A percentile compares a stretch with the other conserved stretches of the same genome.
These are phyloP conservation scores for Boloria selene DNA, from an alignment of 2,888 invertebrate genomes.

Conservation along the genomic window DNA sequence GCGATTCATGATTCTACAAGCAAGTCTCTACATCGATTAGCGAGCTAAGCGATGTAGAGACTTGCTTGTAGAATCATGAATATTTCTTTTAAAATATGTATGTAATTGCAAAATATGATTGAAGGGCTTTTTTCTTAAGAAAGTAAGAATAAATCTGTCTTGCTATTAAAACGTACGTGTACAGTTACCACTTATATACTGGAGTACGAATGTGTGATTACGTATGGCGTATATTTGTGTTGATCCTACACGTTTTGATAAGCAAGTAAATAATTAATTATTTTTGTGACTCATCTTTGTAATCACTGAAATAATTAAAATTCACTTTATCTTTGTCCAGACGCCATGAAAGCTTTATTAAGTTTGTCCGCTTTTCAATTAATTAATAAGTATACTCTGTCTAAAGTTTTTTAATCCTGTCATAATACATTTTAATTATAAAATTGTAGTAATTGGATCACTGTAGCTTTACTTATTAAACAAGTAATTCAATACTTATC, in stretches of 20 bases:
- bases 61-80: no score
- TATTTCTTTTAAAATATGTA: no score
- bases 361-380: slow-evolving; percentile 7
- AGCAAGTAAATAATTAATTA: slow-evolving; percentile 19
- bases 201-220: not conserved
- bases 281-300: slow-evolving; percentile 16
- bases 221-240: not conserved
- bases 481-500: no score
- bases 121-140: no score
- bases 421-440: not conserved
- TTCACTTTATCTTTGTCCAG: slow-evolving; percentile 17
- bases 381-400: not conserved
- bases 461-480: no score
- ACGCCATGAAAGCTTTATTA: slow-evolving; percentile 13
- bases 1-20: no score
- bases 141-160: no score
- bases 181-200: no score
- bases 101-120: no score
- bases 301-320: slow-evolving; percentile 23
- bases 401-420: not conserved
- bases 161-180: no score
- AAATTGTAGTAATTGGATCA: not conserved
- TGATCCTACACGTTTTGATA: not conserved
- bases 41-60: no score
- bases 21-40: no score